phyloP scores from a whole-genome alignment of 2,888 invertebrate species.

The Lissocephala sabroskyi region DNA sequence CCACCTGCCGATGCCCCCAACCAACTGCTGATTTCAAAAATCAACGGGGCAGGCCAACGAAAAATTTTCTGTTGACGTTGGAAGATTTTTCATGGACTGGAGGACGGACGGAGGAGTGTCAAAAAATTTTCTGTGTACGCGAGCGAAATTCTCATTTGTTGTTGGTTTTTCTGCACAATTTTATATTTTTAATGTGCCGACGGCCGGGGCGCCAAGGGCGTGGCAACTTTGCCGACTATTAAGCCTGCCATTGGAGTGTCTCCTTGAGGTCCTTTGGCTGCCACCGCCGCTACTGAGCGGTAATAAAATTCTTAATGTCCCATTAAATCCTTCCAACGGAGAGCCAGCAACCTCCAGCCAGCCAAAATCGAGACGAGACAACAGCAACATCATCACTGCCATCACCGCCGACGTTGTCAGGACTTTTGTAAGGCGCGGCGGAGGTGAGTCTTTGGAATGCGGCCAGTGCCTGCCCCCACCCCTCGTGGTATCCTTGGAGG shows the following conservation, averaged over 20 bases:
- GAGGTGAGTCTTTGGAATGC: constrained; percentile 38
- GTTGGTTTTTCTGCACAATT: constrained; percentile 21
- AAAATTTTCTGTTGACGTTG: constrained; percentile 50
- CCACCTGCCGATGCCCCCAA: too few species aligned
- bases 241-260: too few species aligned
- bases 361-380: not conserved
- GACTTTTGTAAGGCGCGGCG: constrained; percentile 52
- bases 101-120: constrained; percentile 28
- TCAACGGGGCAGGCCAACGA: constrained; percentile 32
- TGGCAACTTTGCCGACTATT: constrained; percentile 37
- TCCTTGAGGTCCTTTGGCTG: too few species aligned
- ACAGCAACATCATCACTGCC: constrained; percentile 51
- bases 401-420: constrained; percentile 25
- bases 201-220: constrained; percentile 45
- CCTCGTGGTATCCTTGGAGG: not conserved
- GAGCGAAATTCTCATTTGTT: constrained; percentile 27
- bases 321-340: constrained; percentile 71
- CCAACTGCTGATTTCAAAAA: too few species aligned
- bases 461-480: constrained; percentile 29
- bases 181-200: constrained; percentile 12
- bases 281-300: too few species aligned
- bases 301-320: constrained; percentile 72
- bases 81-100: constrained; percentile 44
- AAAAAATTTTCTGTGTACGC: constrained; percentile 57
- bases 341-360: constrained; percentile 18